A percentile compares a stretch with the other conserved stretches of the same genome.
phyloP scores from a whole-genome alignment of 2,888 invertebrate species.

The Plebejus melissa region DNA sequence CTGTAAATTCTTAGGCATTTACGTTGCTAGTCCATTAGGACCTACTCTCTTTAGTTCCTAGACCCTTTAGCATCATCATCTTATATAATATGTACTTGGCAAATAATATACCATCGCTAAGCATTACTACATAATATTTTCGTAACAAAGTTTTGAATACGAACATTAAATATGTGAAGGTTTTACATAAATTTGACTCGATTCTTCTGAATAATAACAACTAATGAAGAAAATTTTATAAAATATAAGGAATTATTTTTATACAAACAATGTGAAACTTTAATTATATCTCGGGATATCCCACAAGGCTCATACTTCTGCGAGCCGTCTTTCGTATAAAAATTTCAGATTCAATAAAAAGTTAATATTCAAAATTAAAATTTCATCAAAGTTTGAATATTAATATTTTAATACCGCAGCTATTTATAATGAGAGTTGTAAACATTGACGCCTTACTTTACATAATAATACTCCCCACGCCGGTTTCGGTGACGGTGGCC shows the following conservation, averaged over 20 bases:
- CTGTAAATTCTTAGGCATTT: no score
- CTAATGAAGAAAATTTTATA: background rate
- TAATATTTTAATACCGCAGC: slow-evolving; percentile 2
- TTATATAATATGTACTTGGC: no score
- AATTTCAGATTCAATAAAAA: slow-evolving; percentile 8
- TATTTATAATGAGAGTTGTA: background rate
- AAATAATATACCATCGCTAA: no score
- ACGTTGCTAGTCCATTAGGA: no score
- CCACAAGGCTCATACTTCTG: background rate
- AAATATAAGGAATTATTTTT: background rate
- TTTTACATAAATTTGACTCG: no score
- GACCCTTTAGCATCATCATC: no score
- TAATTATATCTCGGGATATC: background rate
- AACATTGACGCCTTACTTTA: background rate
- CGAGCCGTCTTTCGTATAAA: background rate
- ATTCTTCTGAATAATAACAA: no score
- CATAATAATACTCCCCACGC: background rate
- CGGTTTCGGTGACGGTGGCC: no score
- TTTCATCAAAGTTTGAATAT: slow-evolving; percentile 12
- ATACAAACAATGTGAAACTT: background rate
- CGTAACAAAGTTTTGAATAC: no score
- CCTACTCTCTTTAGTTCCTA: no score
- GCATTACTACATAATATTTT: no score
- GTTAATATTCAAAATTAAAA: slow-evolving; percentile 6
- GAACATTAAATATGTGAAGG: no score